Evolutionary conservation across 2,888 invertebrate genomes (phyloP).

Genomic region (Andrena haemorrhoa): DNA sequence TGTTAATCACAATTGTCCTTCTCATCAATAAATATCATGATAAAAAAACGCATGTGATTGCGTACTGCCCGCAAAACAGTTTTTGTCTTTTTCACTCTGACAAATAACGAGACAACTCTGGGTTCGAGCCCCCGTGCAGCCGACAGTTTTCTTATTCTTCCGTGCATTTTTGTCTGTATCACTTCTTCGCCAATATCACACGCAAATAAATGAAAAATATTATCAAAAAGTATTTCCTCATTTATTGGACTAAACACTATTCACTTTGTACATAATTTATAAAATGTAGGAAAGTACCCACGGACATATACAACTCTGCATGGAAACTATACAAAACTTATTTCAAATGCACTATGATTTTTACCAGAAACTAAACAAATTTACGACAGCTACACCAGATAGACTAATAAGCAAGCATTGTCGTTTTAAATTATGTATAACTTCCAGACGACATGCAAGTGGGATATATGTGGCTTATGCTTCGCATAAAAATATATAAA

Average conservation of each 20-base stretch:
- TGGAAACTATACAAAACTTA: not conserved
- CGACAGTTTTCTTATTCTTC: too few relatives aligned
- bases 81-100: too few relatives aligned
- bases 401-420: not conserved
- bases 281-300: not conserved
- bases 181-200: not conserved
- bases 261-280: conserved; percentile 4
- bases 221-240: not conserved
- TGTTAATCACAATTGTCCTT: too few relatives aligned
- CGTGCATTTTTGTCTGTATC: too few relatives aligned
- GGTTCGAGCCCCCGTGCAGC: too few relatives aligned
- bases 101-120: too few relatives aligned
- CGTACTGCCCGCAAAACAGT: too few relatives aligned
- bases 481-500: not conserved
- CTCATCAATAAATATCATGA: too few relatives aligned
- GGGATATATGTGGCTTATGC: too few relatives aligned
- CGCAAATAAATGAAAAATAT: not conserved
- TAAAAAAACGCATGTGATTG: too few relatives aligned
- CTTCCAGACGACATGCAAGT: too few relatives aligned
- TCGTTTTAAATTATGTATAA: not conserved
- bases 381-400: not conserved
- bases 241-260: not conserved
- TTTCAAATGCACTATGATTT: not conserved
- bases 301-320: not conserved
- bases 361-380: not conserved